A percentile compares a stretch with the other conserved stretches of the same genome.
These are phyloP conservation scores for Podarcis siculus DNA, from an alignment of 2,797 vertebrate genomes.

Conservation along the genomic window DNA sequence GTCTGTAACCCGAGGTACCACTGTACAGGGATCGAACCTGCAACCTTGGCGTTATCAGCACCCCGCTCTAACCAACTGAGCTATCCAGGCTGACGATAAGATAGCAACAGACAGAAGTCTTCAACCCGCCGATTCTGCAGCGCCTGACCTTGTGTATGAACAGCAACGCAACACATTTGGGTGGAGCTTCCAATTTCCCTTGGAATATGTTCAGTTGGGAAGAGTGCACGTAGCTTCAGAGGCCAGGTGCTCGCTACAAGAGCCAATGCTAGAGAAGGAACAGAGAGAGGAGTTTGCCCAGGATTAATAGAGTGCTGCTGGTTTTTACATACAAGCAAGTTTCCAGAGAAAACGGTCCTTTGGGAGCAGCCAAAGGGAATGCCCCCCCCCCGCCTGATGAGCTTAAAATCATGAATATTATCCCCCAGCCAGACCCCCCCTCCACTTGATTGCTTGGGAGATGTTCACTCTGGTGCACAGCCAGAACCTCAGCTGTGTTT, in stretches of 20 bases:
- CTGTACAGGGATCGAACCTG: too few relatives aligned
- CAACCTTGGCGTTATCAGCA: too few relatives aligned
- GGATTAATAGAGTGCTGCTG: background rate
- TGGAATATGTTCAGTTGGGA: background rate
- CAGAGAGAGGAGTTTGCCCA: background rate
- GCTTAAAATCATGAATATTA: background rate
- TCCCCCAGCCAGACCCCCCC: background rate
- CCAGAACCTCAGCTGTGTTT: background rate
- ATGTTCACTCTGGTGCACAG: constrained; percentile 10
- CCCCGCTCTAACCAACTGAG: too few relatives aligned
- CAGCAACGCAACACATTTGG: background rate
- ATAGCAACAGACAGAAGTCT: constrained; percentile 8
- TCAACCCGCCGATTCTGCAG: background rate
- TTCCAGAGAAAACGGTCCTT: background rate
- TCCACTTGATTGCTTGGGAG: background rate
- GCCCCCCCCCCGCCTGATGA: background rate
- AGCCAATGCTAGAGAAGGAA: background rate
- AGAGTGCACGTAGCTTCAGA: background rate
- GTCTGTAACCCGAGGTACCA: too few relatives aligned
- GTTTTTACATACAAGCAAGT: background rate
- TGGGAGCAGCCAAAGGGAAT: background rate
- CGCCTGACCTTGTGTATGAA: accelerated
- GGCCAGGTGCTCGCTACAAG: background rate
- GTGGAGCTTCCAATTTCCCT: background rate
- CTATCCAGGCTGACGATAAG: background rate